These are phyloP conservation scores for Physocephala rufipes DNA, from an alignment of 2,888 invertebrate genomes.

Conservation along the genomic window DNA sequence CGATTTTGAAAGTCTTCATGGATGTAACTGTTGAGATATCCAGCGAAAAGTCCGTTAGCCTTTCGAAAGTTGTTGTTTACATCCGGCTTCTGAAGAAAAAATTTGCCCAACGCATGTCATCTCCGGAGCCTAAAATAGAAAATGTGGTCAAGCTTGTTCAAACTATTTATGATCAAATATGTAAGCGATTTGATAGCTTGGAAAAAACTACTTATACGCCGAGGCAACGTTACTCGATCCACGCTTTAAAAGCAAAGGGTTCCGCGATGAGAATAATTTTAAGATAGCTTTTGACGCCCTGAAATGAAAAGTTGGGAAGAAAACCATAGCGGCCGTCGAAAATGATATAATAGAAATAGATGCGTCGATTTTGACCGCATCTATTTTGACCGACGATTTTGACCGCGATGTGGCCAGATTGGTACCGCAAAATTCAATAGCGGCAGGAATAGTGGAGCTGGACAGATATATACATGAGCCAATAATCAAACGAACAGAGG, in stretches of 20 bases:
- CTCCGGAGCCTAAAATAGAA: neutral
- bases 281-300: too few species aligned
- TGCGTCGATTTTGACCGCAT: neutral
- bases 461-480: too few species aligned
- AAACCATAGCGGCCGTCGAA: too few species aligned
- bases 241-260: slow-evolving; percentile 30
- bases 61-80: slow-evolving; percentile 31
- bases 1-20: slow-evolving; percentile 29
- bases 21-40: slow-evolving; percentile 33
- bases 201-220: slow-evolving; percentile 2
- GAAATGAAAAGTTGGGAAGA: too few species aligned
- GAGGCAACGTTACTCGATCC: slow-evolving; percentile 35
- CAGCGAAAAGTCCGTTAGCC: slow-evolving; percentile 30
- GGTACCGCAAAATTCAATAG: too few species aligned
- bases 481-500: too few species aligned
- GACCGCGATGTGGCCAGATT: neutral
- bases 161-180: neutral
- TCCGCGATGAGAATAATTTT: too few species aligned
- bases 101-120: too few species aligned
- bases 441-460: too few species aligned
- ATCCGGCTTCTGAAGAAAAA: too few species aligned
- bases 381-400: neutral
- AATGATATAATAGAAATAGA: neutral
- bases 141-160: neutral
- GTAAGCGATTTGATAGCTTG: neutral